Evolutionary conservation across 2,113 vertebrate species (phyloP).

Genomic region (Pampusana beccarii): DNA sequence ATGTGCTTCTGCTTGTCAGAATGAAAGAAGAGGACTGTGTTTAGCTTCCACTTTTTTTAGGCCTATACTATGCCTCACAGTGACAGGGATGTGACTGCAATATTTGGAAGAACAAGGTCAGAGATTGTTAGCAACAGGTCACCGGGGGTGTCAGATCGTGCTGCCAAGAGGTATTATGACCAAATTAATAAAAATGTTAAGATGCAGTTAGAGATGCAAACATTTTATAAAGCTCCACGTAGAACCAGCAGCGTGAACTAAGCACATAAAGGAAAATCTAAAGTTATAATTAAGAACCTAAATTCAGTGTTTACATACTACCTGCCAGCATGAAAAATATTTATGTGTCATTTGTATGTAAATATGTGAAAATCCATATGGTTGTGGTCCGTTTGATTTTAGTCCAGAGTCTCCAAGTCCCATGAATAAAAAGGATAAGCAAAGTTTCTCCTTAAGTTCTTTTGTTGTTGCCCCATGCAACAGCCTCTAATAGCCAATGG

Average conservation of each 20-base stretch:
- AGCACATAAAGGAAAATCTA: not conserved
- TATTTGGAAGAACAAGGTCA: not conserved
- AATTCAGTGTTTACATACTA: not conserved
- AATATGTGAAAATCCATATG: not conserved
- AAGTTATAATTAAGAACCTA: not conserved
- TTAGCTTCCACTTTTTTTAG: not conserved
- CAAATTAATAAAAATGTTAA: not conserved
- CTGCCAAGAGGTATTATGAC: not conserved
- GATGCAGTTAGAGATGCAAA: not conserved
- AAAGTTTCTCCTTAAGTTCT: not conserved
- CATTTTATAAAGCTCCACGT: not conserved
- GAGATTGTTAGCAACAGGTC: not conserved
- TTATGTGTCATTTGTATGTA: not conserved
- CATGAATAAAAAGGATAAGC: not conserved
- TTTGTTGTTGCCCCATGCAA: not conserved
- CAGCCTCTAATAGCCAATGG: not conserved
- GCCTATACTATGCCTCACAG: not conserved
- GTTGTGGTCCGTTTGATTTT: not conserved
- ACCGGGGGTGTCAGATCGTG: accelerated
- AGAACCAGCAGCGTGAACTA: not conserved
- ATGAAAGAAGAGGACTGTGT: not conserved
- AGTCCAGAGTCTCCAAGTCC: not conserved
- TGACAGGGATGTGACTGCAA: not conserved
- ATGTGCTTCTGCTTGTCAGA: not conserved
- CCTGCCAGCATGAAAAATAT: not conserved